Conservation (phyloP, 2,113 vertebrate genomes). For the Orycteropus afer region DNA sequence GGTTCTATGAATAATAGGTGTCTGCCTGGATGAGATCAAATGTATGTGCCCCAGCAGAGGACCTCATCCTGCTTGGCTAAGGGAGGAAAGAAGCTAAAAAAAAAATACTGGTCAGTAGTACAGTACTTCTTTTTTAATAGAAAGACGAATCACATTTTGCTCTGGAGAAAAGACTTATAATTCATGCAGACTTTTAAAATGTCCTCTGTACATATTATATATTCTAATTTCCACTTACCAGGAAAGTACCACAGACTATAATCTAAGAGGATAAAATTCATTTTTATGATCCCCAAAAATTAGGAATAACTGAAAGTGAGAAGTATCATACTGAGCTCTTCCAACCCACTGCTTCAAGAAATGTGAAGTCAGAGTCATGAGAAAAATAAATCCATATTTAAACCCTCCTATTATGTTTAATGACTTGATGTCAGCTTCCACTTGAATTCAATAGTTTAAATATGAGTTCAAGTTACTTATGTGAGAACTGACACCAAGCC, state of each 20-base stretch:
- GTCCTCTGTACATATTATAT: conserved; percentile 37
- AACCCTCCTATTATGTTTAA: conserved; percentile 74
- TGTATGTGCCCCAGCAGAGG: conserved; percentile 41
- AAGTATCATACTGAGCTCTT: conserved; percentile 43
- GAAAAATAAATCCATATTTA: conserved; percentile 80
- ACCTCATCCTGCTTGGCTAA: conserved; percentile 60
- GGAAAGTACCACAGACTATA: neutral
- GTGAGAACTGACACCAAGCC: conserved; percentile 73
- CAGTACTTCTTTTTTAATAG: conserved; percentile 53
- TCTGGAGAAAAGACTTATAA: conserved; percentile 32
- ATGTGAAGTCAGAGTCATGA: conserved; percentile 70
- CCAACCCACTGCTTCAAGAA: conserved; percentile 57
- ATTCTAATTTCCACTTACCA: conserved; percentile 54
- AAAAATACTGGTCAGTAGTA: neutral
- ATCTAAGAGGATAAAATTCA: conserved; percentile 45
- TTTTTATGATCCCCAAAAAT: conserved; percentile 41
- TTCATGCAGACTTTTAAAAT: conserved; percentile 56
- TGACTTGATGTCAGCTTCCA: conserved; percentile 78
- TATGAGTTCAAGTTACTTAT: neutral
- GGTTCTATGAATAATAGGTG: conserved; percentile 48
- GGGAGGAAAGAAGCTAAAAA: conserved; percentile 64
- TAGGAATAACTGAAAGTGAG: conserved; percentile 57
- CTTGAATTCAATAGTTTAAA: conserved; percentile 24
- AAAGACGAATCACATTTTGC: conserved; percentile 34
- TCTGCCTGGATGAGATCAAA: conserved; percentile 55